Base-by-base conservation (phyloP, 37 sponge, comb jelly and placozoan species). In the Oopsacas minuta region DNA sequence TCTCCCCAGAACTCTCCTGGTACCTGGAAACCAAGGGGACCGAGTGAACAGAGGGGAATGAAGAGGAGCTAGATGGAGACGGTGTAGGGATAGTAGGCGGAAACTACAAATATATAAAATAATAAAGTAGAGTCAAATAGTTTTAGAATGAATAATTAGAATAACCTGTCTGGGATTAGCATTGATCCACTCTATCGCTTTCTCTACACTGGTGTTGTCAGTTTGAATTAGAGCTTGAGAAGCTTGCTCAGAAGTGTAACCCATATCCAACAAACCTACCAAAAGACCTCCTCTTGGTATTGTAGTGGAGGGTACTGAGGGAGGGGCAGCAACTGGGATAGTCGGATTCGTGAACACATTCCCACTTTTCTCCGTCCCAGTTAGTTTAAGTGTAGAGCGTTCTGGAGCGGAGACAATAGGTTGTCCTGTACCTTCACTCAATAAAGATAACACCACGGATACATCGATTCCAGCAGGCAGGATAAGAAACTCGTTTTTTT, bases 311-410 rank as follows among this genome's bases (percentile, higher is more conserved):
- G 49, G 15, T 8, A 15, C 12, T 7, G 20, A 25, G 20, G 75
- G 75, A 5, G 75, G 75, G 28, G 17, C 30, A 61, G 75, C 17
- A 34, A 10, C 75, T 25, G 75, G 75, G 22, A 61, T n/a, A 61
- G 75, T 61, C 75, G 75, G 75, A 61, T 10, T 61, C 1, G 75
- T 61, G 75, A 61, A 61, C 75, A 61, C 75, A 61, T 61, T 61
- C 22, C 75, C 75, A 25, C 75, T n/a, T 12, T 3, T 3, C 75
- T n/a, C 75, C 28, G 28, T n/a, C 28, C 75, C 75, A 12, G 17
- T 61, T 5, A 61, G 75, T 61, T 61, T 61, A 5, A 61, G 75
- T 5, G 17, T 61, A 25, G 75, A 3, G 30, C 20, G 75, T 34
- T 61, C 32, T n/a, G 75, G 75, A n/a, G 28, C 1, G 51, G 51